Percentiles rank a stretch among this genome's conserved stretches.
These are phyloP conservation scores for Tapirus terrestris DNA, from an alignment of 2,113 vertebrate genomes.

Conservation along the genomic window DNA sequence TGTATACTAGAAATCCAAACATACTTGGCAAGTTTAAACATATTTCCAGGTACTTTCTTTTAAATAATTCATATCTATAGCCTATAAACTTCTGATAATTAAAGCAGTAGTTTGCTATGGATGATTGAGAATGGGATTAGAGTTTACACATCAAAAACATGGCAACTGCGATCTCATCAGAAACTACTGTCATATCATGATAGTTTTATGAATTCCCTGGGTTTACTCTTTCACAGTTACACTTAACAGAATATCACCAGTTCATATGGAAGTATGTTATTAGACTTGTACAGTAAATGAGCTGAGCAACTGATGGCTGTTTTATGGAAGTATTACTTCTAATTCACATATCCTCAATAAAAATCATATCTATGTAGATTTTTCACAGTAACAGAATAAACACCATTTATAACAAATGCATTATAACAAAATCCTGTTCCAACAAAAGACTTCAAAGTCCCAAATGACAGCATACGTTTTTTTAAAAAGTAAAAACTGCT, in stretches of 20 bases:
- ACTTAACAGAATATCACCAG: background rate
- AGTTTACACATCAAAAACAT: background rate
- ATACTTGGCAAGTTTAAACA: slow-evolving; percentile 19
- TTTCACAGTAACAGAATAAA: slow-evolving; percentile 38
- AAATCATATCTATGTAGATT: background rate
- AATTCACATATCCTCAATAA: slow-evolving; percentile 41
- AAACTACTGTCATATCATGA: background rate
- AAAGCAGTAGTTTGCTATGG: slow-evolving; percentile 10
- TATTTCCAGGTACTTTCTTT: background rate
- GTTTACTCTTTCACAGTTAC: slow-evolving; percentile 39
- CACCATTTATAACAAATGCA: background rate
- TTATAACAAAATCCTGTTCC: slow-evolving; percentile 14
- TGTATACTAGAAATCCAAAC: background rate
- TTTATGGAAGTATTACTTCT: slow-evolving; percentile 5
- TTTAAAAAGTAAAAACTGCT: background rate
- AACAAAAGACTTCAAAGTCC: slow-evolving; percentile 34
- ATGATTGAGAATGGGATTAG: background rate
- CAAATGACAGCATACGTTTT: slow-evolving; percentile 26
- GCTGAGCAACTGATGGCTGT: background rate
- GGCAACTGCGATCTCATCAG: background rate
- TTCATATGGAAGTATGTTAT: background rate
- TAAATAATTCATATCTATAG: background rate
- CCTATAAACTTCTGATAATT: background rate
- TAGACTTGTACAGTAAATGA: slow-evolving; percentile 19
- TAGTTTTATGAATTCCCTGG: slow-evolving; percentile 35